These are phyloP conservation scores for Cataglyphis rosenhaueri DNA, from an alignment of 2,888 invertebrate species.

Conservation along the genomic window DNA sequence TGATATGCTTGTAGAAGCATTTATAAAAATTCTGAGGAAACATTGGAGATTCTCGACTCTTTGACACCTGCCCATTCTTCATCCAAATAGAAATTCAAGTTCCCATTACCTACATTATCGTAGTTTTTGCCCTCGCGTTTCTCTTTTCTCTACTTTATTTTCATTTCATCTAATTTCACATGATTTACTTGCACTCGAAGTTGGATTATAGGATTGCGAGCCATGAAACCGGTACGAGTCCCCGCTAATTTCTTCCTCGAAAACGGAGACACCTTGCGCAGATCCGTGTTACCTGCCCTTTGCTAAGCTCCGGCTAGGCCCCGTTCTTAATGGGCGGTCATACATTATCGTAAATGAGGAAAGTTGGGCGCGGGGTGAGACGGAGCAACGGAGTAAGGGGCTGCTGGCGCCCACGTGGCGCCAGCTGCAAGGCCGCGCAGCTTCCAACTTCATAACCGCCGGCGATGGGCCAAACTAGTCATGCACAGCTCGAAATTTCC, in stretches of 20 bases:
- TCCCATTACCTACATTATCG: not conserved
- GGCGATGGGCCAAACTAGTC: slow-evolving; percentile 74
- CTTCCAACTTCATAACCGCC: slow-evolving; percentile 82
- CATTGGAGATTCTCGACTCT: slow-evolving; percentile 9
- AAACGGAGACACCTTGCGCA: slow-evolving; percentile 76
- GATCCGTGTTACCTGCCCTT: slow-evolving; percentile 76
- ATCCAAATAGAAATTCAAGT: slow-evolving; percentile 15
- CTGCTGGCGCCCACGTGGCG: slow-evolving; percentile 78
- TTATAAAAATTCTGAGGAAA: not conserved
- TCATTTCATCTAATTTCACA: slow-evolving; percentile 32
- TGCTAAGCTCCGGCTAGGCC: slow-evolving; percentile 70
- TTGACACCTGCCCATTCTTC: not conserved
- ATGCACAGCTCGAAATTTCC: slow-evolving; percentile 76
- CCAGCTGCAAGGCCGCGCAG: slow-evolving; percentile 79
- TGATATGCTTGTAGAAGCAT: not conserved
- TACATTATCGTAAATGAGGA: slow-evolving; percentile 84
- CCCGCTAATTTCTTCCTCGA: slow-evolving; percentile 77
- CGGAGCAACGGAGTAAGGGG: slow-evolving; percentile 57
- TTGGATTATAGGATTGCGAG: slow-evolving; percentile 57
- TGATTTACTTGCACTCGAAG: slow-evolving; percentile 43
- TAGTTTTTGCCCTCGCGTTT: not conserved
- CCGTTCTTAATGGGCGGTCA: slow-evolving; percentile 82
- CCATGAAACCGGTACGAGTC: slow-evolving; percentile 60
- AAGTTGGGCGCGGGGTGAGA: slow-evolving; percentile 77
- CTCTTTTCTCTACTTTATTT: slow-evolving; percentile 21